phyloP scores from a whole-genome alignment of 1,140 invertebrate genomes.

The Orchestia grillus region DNA sequence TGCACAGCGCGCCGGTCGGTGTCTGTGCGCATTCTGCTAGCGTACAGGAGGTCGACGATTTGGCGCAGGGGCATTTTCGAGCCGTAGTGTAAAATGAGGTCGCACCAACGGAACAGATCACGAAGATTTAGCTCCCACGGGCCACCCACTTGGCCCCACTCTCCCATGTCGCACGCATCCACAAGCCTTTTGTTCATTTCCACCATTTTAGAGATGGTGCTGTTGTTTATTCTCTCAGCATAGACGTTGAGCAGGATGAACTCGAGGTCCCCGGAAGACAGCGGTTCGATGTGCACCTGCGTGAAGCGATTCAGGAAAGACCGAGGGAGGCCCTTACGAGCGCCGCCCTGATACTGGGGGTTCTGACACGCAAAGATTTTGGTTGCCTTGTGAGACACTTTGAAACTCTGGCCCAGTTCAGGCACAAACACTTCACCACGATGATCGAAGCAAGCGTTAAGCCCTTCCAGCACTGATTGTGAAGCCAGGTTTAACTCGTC shows the following conservation, averaged over 20 bases:
- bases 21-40: conserved; percentile 72
- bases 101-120: conserved; percentile 82
- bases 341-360: conserved; percentile 95
- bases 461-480: conserved; percentile 96
- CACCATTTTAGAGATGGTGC: conserved; percentile 81
- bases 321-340: conserved; percentile 92
- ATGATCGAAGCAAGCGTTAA: conserved; percentile 99
- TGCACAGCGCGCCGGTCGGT: conserved; percentile 70
- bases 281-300: conserved; percentile 88
- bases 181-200: conserved; percentile 83
- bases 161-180: conserved; percentile 75
- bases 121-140: conserved; percentile 98
- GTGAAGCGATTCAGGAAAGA: conserved; percentile 99
- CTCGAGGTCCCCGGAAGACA: conserved; percentile 83
- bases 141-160: conserved; percentile 81
- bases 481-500: conserved; percentile 99
- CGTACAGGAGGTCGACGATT: conserved; percentile 71
- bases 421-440: conserved; percentile 95
- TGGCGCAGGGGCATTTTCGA: conserved; percentile 13
- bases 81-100: neutral
- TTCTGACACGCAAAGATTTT: conserved; percentile 98
- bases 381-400: conserved; percentile 79
- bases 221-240: conserved; percentile 71
- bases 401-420: conserved; percentile 91
- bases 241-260: conserved; percentile 74